A percentile compares a stretch with the other conserved stretches of the same genome.
Conservation (phyloP, 2,113 vertebrate genomes). For the Bucco capensis region DNA sequence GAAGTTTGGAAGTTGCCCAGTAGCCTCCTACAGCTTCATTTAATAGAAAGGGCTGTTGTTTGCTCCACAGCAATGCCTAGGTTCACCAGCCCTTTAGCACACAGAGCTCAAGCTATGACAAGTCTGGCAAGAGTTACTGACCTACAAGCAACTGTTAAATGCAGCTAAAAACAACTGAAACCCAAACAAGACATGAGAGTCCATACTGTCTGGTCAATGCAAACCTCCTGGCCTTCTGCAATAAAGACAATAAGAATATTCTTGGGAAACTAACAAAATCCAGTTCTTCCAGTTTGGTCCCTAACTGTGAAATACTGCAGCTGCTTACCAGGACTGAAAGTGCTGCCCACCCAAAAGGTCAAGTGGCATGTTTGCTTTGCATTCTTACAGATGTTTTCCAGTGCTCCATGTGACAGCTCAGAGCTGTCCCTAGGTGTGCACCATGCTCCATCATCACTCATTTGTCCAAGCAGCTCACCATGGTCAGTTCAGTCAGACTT, state of each 20-base stretch:
- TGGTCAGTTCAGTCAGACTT: neutral
- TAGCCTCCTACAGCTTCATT: neutral
- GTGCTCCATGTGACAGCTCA: neutral
- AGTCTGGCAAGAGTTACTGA: neutral
- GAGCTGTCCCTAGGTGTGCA: neutral
- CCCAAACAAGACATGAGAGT: neutral
- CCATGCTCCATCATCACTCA: neutral
- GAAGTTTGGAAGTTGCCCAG: neutral
- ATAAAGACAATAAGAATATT: neutral
- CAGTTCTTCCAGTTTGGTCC: neutral
- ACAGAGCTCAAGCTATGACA: neutral
- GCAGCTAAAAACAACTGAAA: neutral
- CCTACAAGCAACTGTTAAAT: neutral
- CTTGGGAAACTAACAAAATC: neutral
- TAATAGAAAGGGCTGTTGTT: neutral
- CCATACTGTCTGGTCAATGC: fast-evolving
- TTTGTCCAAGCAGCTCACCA: neutral
- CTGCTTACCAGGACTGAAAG: neutral
- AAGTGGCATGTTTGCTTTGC: neutral
- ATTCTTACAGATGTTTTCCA: neutral
- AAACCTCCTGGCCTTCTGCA: neutral
- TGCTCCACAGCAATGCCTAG: neutral
- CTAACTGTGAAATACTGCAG: neutral
- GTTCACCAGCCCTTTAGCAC: neutral
- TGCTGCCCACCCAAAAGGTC: neutral